Evolutionary conservation across 2,113 vertebrate species (phyloP).

Genomic region (Amblyornis subalaris): DNA sequence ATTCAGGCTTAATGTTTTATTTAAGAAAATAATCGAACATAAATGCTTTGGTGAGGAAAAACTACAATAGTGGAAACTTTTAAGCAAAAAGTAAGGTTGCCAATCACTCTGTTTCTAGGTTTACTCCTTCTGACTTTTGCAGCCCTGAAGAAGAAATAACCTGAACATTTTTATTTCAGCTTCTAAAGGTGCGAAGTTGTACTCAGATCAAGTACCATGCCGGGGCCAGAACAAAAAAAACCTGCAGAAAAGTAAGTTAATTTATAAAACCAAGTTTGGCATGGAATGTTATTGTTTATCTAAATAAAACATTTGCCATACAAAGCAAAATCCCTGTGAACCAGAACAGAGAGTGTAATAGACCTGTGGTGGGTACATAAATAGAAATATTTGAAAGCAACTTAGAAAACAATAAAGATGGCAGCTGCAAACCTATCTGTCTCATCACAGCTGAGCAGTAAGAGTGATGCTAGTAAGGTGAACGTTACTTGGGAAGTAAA

Average conservation of each 20-base stretch:
- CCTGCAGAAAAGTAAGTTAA: background rate
- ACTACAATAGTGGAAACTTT: background rate
- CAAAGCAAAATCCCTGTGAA: background rate
- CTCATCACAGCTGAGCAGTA: background rate
- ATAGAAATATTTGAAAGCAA: background rate
- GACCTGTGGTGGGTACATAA: background rate
- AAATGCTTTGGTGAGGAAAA: background rate
- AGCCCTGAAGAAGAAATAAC: background rate
- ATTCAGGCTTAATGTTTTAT: background rate
- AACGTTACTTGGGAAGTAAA: background rate
- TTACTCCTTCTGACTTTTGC: background rate
- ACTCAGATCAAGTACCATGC: background rate
- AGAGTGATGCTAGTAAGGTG: background rate
- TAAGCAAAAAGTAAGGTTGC: background rate
- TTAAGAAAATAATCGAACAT: background rate
- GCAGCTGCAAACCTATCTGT: slow-evolving; percentile 33
- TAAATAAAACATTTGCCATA: background rate
- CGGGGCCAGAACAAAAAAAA: background rate
- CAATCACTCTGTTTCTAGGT: background rate
- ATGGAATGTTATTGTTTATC: background rate
- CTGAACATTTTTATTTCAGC: background rate
- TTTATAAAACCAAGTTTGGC: background rate
- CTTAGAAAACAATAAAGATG: background rate
- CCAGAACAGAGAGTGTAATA: background rate
- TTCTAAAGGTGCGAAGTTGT: background rate